Base-by-base conservation (phyloP, 2,113 vertebrate genomes). In the Prietella phreatophila region DNA sequence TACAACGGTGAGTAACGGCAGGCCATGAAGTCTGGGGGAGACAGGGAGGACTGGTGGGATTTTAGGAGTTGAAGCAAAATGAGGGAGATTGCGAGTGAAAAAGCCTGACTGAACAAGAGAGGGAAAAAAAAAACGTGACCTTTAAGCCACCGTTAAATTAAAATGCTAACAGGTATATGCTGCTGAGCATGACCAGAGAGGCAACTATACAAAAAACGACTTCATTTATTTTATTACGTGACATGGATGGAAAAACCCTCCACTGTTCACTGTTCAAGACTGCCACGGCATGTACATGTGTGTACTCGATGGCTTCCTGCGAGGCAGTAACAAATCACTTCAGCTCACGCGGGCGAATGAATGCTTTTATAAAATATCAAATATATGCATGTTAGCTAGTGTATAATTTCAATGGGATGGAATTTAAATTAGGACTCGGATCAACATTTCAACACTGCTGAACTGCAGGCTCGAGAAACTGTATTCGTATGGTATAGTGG, bases 121-220 rank as follows among this genome's bases (percentile, higher is more conserved):
- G 27, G 30, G n/a, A 6, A 6, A 47, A 47, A 42, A 39, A 22
- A 14, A 25, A 36, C 19, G 58, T 78, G 87, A 84, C 82, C 87
- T 85, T 88, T 88, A 85, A 58, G 61, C 61, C 75, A 69, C 6
- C 15, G 19, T 80, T 88, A 88, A 88, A 85, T 88, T 84, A 79
- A 88, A 79, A 47, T 88, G 82, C 73, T 88, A 88, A 88, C 25
- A 1, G 73, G n/a, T 50, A 69, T 85, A 80, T 88, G 73, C 71
- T 84, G 47, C 79, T 84, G 65, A 58, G 79, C 87, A 84, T 5
- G 30, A 79, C 47, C 22, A 50, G n/a, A 79, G 61, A 42, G 71
- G 67, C 55, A 53, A 58, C 58, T n/a, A n/a, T 53, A 79, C 69
- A 84, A 82, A 84, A 82, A 75, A 83, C 14, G 63, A 83, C 67